These are phyloP conservation scores for Brachypteracias leptosomus DNA, from an alignment of 2,113 vertebrate genomes.

Conservation along the genomic window DNA sequence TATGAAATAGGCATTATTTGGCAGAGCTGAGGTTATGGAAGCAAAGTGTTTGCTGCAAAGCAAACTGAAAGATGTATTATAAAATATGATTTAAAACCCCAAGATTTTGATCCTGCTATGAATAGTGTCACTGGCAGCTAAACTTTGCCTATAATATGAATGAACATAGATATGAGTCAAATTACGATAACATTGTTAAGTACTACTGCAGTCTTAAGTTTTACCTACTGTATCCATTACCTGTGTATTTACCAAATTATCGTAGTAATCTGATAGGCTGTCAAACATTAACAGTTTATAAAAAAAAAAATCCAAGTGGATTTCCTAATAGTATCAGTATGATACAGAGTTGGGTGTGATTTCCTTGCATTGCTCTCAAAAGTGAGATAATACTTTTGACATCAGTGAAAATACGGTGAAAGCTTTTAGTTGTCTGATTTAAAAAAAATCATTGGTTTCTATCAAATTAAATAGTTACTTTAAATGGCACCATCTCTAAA, in stretches of 20 bases:
- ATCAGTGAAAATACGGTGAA: not conserved
- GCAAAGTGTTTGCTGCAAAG: not conserved
- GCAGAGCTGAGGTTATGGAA: not conserved
- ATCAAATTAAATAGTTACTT: not conserved
- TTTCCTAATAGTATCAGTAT: not conserved
- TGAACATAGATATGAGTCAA: not conserved
- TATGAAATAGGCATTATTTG: conserved; percentile 16
- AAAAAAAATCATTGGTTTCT: not conserved
- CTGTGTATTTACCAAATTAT: not conserved
- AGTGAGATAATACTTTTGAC: not conserved
- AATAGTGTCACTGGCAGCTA: not conserved
- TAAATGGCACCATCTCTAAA: not conserved
- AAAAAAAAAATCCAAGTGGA: not conserved
- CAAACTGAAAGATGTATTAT: not conserved
- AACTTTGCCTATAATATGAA: not conserved
- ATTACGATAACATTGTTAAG: not conserved
- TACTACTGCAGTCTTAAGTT: not conserved
- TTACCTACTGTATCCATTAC: not conserved
- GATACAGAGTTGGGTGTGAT: not conserved
- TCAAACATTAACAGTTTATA: not conserved
- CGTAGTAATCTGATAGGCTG: not conserved
- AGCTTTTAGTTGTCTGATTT: not conserved
- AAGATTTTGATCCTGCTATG: not conserved
- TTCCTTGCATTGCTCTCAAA: not conserved
- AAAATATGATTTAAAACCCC: not conserved